Evolutionary conservation across 1,140 invertebrate species (phyloP).

Genomic region (Hyles euphorbiae): DNA sequence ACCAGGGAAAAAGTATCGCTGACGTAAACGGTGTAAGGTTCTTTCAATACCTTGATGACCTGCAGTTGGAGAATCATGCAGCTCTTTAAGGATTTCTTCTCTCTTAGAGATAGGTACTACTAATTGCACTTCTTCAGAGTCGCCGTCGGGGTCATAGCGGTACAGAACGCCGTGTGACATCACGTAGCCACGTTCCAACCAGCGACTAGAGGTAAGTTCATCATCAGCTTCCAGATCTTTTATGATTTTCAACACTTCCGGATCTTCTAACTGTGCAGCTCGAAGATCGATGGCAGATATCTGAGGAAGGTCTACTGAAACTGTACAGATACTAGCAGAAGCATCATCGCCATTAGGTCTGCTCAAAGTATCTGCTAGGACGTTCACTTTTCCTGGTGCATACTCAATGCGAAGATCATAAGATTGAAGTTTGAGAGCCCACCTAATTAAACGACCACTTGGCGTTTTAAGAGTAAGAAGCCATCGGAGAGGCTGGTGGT

Average conservation of each 20-base stretch:
- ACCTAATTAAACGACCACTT: no score
- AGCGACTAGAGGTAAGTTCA: constrained; percentile 1
- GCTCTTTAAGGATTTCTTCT: constrained; percentile 12
- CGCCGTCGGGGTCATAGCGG: constrained; percentile 14
- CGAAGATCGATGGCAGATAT: constrained; percentile 8
- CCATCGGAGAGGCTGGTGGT: no score
- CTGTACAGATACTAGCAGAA: constrained; percentile 1
- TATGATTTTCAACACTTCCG: constrained; percentile 13
- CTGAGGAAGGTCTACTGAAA: constrained; percentile 12
- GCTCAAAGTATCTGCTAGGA: constrained; percentile 28
- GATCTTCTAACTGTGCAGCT: constrained; percentile 18
- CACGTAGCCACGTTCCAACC: constrained; percentile 17
- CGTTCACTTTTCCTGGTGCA: constrained; percentile 28
- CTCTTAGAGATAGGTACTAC: constrained; percentile 14
- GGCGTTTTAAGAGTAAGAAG: no score
- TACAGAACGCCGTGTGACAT: no score
- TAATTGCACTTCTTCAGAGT: constrained; percentile 25
- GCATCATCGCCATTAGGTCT: constrained; percentile 17
- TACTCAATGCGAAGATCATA: constrained; percentile 42
- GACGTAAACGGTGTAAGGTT: no score
- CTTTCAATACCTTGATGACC: no score
- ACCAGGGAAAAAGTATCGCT: no score
- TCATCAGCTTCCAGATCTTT: constrained; percentile 12
- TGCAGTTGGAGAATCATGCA: no score
- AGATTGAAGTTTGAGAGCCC: constrained; percentile 49